A percentile compares a stretch with the other conserved stretches of the same genome.
Conservation (phyloP, 2,888 invertebrate species). For the Agrochola lota region DNA sequence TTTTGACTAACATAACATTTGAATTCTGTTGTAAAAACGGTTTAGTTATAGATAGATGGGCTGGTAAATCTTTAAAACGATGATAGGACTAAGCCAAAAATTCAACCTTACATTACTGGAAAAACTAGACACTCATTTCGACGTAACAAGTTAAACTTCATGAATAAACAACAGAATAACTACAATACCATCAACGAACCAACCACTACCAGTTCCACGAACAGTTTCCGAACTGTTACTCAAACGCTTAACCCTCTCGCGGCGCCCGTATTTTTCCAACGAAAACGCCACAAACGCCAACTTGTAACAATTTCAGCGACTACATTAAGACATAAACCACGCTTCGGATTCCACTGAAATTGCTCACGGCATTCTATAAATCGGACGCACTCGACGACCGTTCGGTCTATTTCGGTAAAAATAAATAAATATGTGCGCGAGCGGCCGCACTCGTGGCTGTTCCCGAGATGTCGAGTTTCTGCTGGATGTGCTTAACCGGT, state of each 20-base stretch:
- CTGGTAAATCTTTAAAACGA: no score
- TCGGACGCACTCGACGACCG: slow-evolving; percentile 87
- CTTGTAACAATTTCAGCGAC: slow-evolving; percentile 72
- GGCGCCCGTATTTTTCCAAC: slow-evolving; percentile 60
- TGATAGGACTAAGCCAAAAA: neutral
- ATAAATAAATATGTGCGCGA: slow-evolving; percentile 89
- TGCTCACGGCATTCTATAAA: slow-evolving; percentile 83
- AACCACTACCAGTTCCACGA: slow-evolving; percentile 34
- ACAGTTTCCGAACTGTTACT: slow-evolving; percentile 52
- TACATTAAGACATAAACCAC: slow-evolving; percentile 88
- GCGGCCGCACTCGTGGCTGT: slow-evolving; percentile 76
- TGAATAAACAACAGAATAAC: slow-evolving; percentile 16
- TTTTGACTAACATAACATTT: neutral
- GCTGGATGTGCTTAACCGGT: slow-evolving; percentile 65
- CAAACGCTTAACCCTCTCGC: slow-evolving; percentile 56
- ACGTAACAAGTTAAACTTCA: neutral
- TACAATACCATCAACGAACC: slow-evolving; percentile 31
- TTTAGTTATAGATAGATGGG: no score
- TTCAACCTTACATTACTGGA: accelerated
- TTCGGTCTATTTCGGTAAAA: slow-evolving; percentile 89
- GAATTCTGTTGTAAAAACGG: neutral
- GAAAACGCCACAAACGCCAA: slow-evolving; percentile 53
- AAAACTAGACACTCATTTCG: neutral
- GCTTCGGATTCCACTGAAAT: slow-evolving; percentile 84
- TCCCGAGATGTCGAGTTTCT: slow-evolving; percentile 51